phyloP scores from a whole-genome alignment of 23 tunicate genomes.

The Trididemnum clinides region DNA sequence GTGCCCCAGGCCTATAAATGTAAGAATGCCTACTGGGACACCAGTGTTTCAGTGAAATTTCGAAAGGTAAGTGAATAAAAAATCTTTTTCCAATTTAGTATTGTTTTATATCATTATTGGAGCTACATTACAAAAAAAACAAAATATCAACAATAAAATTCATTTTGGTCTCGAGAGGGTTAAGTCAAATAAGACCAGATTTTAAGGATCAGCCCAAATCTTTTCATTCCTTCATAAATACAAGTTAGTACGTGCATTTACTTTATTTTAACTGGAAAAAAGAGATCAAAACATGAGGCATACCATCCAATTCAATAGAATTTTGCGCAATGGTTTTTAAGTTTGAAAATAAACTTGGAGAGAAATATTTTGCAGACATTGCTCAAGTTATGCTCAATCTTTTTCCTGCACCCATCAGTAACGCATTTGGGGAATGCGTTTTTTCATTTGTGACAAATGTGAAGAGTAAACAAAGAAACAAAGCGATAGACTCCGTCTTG shows the following conservation, averaged over 20 bases:
- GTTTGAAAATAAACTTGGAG: not conserved
- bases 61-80: too few relatives aligned
- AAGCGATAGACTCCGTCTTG: not conserved
- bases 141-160: too few relatives aligned
- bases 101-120: too few relatives aligned
- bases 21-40: too few relatives aligned
- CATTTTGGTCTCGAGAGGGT: too few relatives aligned
- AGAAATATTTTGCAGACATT: not conserved
- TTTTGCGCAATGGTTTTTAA: not conserved
- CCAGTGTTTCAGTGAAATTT: too few relatives aligned
- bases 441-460: not conserved
- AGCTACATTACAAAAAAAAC: too few relatives aligned
- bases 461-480: not conserved
- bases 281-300: not conserved
- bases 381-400: not conserved
- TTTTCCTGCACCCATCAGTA: not conserved
- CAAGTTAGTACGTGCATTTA: not conserved
- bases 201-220: not conserved
- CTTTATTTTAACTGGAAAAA: not conserved
- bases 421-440: too few relatives aligned
- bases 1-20: too few relatives aligned
- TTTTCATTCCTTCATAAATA: not conserved
- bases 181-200: too few relatives aligned
- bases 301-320: not conserved
- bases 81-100: too few relatives aligned